These are phyloP conservation scores for Molanna angustata DNA, from an alignment of 2,888 invertebrate genomes.

Conservation along the genomic window DNA sequence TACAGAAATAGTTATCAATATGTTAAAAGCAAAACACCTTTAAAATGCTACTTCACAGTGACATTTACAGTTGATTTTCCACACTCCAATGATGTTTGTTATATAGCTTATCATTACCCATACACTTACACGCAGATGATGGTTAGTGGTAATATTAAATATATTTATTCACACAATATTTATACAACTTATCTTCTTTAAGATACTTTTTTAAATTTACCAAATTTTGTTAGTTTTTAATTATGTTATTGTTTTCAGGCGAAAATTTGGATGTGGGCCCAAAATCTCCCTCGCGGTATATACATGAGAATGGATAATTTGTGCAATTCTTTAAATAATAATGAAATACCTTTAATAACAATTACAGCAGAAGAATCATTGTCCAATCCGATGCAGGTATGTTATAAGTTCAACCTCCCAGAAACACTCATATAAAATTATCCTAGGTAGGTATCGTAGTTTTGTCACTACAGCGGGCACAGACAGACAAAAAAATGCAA, in stretches of 20 bases:
- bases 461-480: no score
- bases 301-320: conserved; percentile 66
- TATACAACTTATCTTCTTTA: no score
- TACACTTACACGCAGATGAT: conserved; percentile 77
- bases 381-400: conserved; percentile 56
- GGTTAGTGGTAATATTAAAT: conserved; percentile 45
- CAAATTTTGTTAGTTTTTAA: no score
- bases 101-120: conserved; percentile 85
- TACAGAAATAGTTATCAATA: conserved; percentile 73
- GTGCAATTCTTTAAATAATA: conserved; percentile 68
- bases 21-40: conserved; percentile 53
- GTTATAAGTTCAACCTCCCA: no score
- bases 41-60: conserved; percentile 68
- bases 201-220: no score
- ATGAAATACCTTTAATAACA: conserved; percentile 73
- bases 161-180: conserved; percentile 6
- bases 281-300: conserved; percentile 49
- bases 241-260: conserved; percentile 57
- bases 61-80: conserved; percentile 76
- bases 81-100: conserved; percentile 74
- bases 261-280: conserved; percentile 60
- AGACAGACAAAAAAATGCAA: no score
- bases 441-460: no score
- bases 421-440: no score
- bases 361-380: conserved; percentile 62